Percentiles rank a stretch among this genome's conserved stretches.
These are phyloP conservation scores for Vombatus ursinus DNA, from an alignment of 2,113 vertebrate species.

Conservation along the genomic window DNA sequence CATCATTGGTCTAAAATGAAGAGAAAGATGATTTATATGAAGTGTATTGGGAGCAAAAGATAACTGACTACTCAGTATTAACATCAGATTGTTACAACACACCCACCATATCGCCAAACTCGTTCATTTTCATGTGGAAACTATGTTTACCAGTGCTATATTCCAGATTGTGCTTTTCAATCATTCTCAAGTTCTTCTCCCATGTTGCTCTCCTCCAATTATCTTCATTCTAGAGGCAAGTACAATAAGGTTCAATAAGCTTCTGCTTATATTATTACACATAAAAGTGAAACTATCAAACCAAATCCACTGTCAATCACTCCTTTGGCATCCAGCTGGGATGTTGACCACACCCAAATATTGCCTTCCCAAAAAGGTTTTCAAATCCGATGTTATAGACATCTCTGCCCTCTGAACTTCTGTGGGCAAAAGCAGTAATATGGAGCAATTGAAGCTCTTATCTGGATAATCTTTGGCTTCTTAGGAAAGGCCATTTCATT, in stretches of 20 bases:
- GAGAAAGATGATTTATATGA: constrained; percentile 4
- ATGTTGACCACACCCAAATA: background rate
- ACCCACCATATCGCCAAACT: constrained; percentile 96
- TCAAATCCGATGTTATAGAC: background rate
- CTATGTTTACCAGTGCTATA: constrained; percentile 90
- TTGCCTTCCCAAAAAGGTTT: background rate
- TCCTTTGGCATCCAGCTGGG: background rate
- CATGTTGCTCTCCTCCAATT: constrained; percentile 94
- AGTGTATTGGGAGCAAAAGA: background rate
- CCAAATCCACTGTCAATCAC: background rate
- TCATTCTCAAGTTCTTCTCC: constrained; percentile 96
- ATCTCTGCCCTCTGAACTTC: background rate
- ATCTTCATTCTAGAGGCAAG: constrained; percentile 88
- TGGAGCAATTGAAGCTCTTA: background rate
- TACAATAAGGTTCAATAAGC: background rate
- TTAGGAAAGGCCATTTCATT: background rate
- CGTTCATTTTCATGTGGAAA: constrained; percentile 93
- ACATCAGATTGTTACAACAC: too few relatives aligned
- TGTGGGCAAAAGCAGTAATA: too few relatives aligned
- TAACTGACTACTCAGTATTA: background rate
- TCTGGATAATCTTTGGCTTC: background rate
- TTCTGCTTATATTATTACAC: too few relatives aligned
- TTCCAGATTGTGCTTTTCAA: constrained; percentile 94
- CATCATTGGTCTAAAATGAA: constrained; percentile 88
- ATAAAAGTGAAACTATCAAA: background rate